These are phyloP conservation scores for Patella depressa DNA, from an alignment of 2,888 invertebrate genomes.

Conservation along the genomic window DNA sequence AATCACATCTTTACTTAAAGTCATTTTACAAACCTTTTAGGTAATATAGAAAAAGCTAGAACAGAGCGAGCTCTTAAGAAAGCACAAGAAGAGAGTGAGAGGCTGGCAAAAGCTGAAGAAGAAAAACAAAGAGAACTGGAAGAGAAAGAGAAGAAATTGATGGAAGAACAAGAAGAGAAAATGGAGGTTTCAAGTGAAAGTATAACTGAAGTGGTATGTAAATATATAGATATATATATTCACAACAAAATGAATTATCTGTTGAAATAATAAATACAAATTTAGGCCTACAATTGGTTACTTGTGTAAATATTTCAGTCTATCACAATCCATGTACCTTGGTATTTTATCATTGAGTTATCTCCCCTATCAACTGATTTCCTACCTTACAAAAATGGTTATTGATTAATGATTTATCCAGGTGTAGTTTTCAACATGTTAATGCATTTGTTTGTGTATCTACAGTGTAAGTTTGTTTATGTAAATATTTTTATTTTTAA, in stretches of 20 bases:
- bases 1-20: too few relatives aligned
- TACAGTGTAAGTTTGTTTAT: not conserved
- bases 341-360: too few relatives aligned
- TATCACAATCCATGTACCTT: too few relatives aligned
- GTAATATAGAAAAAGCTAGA: conserved; percentile 59
- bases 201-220: conserved; percentile 10
- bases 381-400: too few relatives aligned
- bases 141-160: conserved; percentile 47
- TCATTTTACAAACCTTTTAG: conserved; percentile 35
- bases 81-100: conserved; percentile 54
- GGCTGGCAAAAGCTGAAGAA: conserved; percentile 78
- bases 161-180: conserved; percentile 33
- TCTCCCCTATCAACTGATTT: too few relatives aligned
- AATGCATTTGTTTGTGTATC: too few relatives aligned
- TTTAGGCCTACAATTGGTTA: too few relatives aligned
- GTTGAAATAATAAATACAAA: too few relatives aligned
- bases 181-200: conserved; percentile 8
- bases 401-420: too few relatives aligned
- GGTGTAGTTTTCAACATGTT: too few relatives aligned
- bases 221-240: not conserved
- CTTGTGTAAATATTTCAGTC: too few relatives aligned
- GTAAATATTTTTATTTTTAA: not conserved
- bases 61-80: conserved; percentile 59
- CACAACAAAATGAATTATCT: too few relatives aligned
- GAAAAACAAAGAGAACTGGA: conserved; percentile 74